Conservation (phyloP, 2,888 invertebrate species). For the Axea sp. region DNA sequence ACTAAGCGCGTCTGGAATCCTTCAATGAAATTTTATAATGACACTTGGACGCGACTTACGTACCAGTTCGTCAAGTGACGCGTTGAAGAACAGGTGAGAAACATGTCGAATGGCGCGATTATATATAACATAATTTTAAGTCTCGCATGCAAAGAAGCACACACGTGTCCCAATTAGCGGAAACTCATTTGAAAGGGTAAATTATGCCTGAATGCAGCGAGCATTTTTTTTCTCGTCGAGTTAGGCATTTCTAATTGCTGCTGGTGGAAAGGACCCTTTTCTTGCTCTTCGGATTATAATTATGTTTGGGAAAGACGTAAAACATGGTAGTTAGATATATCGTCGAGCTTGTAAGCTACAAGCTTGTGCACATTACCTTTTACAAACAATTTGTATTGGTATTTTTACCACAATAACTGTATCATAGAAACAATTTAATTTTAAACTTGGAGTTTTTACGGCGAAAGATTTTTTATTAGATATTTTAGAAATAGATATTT, state of each 20-base stretch:
- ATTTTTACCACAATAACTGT: no score
- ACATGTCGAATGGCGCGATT: constrained; percentile 2
- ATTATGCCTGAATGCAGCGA: constrained; percentile 13
- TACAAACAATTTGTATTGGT: no score
- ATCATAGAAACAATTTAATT: no score
- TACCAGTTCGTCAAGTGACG: constrained; percentile 1
- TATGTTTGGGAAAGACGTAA: constrained; percentile 5
- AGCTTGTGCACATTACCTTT: no score
- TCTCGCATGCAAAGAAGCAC: constrained; percentile 35
- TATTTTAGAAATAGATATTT: no score
- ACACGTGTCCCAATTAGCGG: constrained; percentile 52
- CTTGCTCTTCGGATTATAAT: constrained; percentile 21
- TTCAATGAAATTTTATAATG: constrained; percentile 41
- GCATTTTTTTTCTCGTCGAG: constrained; percentile 20
- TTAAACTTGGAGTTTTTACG: no score
- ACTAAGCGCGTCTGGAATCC: constrained; percentile 9
- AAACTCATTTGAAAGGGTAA: constrained; percentile 33
- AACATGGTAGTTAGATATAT: neutral
- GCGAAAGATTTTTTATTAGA: no score
- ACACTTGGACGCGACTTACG: neutral
- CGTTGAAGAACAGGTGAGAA: constrained; percentile 27
- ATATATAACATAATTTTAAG: constrained; percentile 30
- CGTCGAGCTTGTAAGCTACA: no score
- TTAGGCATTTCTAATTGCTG: constrained; percentile 26
- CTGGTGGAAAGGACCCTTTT: constrained; percentile 11